Evolutionary conservation across 2,113 vertebrate genomes (phyloP).

Genomic region (Lophochroa leadbeateri): DNA sequence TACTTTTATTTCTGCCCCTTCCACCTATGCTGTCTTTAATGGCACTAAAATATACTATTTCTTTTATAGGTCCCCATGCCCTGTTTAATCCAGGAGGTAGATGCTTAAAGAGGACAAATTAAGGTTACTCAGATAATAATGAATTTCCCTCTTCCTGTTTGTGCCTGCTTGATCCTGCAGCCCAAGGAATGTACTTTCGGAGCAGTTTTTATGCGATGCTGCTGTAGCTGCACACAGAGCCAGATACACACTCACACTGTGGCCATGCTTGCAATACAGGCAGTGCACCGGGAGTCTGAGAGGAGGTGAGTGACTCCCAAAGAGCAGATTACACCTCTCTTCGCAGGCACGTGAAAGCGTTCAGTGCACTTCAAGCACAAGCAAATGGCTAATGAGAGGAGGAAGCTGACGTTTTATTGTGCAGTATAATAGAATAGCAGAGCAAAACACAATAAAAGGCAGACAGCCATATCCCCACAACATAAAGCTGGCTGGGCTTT

Average conservation of each 20-base stretch:
- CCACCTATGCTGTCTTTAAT: background rate
- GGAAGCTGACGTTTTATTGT: slow-evolving; percentile 39
- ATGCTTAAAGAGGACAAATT: background rate
- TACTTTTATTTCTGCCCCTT: background rate
- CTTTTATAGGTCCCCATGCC: background rate
- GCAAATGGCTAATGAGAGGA: slow-evolving; percentile 34
- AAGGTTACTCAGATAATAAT: background rate
- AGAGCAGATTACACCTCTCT: background rate
- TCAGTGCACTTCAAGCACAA: background rate
- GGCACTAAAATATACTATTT: background rate
- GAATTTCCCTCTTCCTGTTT: background rate
- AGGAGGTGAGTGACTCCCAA: background rate
- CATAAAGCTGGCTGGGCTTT: slow-evolving; percentile 33
- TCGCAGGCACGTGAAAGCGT: background rate
- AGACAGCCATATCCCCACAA: background rate
- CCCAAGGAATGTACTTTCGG: background rate
- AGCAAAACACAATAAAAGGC: slow-evolving; percentile 50
- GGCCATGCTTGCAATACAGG: background rate
- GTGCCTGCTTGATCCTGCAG: background rate
- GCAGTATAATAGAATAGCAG: background rate
- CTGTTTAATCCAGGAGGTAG: background rate
- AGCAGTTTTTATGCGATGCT: background rate
- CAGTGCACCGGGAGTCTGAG: background rate
- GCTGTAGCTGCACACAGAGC: background rate
- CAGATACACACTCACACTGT: background rate